These are phyloP conservation scores for Phasianus colchicus DNA, from an alignment of 2,113 vertebrate species.

Conservation along the genomic window DNA sequence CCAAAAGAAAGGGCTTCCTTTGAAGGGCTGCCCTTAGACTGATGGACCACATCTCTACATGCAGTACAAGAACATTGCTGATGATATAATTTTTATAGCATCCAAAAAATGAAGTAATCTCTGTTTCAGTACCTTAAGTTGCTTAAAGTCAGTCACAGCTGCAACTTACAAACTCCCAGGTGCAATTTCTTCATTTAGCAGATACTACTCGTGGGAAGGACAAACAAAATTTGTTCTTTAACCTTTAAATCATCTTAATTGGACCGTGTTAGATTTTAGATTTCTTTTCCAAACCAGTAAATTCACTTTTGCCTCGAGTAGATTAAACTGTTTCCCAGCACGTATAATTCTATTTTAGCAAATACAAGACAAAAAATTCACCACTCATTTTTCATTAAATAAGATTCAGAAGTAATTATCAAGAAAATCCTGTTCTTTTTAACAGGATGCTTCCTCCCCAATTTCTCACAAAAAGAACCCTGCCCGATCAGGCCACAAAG, in stretches of 20 bases:
- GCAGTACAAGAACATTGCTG: background rate
- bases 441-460: background rate
- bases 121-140: background rate
- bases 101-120: background rate
- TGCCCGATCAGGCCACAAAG: background rate
- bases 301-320: background rate
- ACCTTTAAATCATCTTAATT: background rate
- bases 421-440: background rate
- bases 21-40: background rate
- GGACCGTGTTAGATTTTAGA: background rate
- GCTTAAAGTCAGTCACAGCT: background rate
- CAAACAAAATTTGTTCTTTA: background rate
- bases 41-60: background rate
- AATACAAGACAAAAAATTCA: background rate
- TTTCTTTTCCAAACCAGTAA: background rate
- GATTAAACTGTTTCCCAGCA: background rate
- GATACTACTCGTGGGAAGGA: background rate
- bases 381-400: background rate
- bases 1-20: background rate
- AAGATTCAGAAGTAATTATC: background rate
- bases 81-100: background rate
- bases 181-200: background rate
- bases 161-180: background rate
- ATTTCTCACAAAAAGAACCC: background rate
- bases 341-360: background rate